Evolutionary conservation across 2,797 vertebrate species (phyloP).

Genomic region (Lepilemur ruficaudatus): DNA sequence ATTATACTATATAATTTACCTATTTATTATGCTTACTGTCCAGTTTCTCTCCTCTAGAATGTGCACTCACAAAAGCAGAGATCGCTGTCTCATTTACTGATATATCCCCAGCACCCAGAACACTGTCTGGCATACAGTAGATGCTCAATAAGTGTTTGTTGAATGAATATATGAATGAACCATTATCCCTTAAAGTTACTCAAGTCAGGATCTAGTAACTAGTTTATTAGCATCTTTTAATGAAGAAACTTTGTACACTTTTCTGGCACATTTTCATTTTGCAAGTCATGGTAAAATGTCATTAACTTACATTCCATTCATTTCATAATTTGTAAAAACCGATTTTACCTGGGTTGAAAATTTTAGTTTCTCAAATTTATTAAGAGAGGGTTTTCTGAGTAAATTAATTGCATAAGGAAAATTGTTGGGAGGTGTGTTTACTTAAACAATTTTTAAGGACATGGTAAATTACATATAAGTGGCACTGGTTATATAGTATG

Average conservation of each 20-base stretch:
- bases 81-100: not conserved
- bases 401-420: not conserved
- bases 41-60: not conserved
- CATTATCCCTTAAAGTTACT: not conserved
- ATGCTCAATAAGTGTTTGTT: not conserved
- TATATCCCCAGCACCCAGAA: not conserved
- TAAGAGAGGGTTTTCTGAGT: not conserved
- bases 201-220: not conserved
- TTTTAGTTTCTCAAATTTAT: not conserved
- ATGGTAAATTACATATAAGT: not conserved
- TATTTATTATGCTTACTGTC: not conserved
- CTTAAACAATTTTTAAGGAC: not conserved
- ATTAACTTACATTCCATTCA: not conserved
- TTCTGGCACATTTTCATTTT: not conserved
- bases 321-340: not conserved
- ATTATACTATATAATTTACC: not conserved
- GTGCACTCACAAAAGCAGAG: not conserved
- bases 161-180: not conserved
- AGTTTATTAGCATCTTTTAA: not conserved
- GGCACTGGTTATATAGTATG: not conserved
- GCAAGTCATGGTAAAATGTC: not conserved
- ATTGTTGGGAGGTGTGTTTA: not conserved
- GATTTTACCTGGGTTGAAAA: not conserved
- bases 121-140: not conserved
- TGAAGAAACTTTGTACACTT: not conserved